Evolutionary conservation across 2,113 vertebrate species (phyloP), one percentile per base, ranked within the genome.

Genomic region (Sorex fumeus): DNA sequence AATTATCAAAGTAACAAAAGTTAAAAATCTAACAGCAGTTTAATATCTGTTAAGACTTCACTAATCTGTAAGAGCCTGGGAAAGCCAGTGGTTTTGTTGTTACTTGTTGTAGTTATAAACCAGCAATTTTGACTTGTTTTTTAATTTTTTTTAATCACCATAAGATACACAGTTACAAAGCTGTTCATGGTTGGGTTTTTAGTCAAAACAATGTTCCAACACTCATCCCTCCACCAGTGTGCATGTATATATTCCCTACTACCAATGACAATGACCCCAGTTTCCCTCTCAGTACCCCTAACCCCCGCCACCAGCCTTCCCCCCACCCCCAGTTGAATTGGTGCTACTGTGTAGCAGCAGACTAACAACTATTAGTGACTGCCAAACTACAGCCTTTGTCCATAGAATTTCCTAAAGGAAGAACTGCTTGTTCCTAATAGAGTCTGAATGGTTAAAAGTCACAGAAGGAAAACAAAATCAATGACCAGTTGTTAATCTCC

Each of bases 361-460:
- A 36, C 21, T 32, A 27, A 64, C 45, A 79, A 36, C 36, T 50
- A 89, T 13, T 72, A 8, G 1, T 60, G 10, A 82, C 18, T 32
- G 40, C 16, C 72, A 57, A 47, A 93, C 1, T 18, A 40, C 76
- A 87, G 0, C 3, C 71, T 94, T 72, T 82, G 84, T 64, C 62
- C 82, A 92, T 28, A 94, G n/a, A 64, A 89, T 83, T 77, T 70
- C 57, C 70, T 72, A 47, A 93, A 95, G 94, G 4, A 69, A 92
- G n/a, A 82, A 71, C 70, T 84, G 30, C 30, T 30, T 77, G 47
- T 13, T 87, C 57, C 3, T 60, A 84, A 60, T 81, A 23, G 40
- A 15, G 88, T 95, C 43, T 64, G 40, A 18, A 80, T 80, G 6
- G 2, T 67, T 72, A 90, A 89, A 86, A 86, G 43, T 45, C 57